Evolutionary conservation across 2,113 vertebrate species (phyloP), one percentile per base, ranked within the genome.

Genomic region (Chloroceryle aenea): DNA sequence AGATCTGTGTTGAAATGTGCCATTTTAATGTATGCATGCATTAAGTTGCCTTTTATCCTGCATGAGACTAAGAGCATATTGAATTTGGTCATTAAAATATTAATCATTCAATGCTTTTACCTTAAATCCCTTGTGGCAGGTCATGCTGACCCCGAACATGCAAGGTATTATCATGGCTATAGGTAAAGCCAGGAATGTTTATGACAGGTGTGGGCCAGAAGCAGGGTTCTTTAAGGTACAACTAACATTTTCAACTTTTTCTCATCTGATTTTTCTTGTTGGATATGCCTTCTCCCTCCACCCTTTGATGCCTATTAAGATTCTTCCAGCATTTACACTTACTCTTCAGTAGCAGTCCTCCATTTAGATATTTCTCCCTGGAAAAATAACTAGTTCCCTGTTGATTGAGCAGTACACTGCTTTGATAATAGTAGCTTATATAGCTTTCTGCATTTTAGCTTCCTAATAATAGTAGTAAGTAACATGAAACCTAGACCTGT

Each of bases 131-230:
- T 98, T 98, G 94, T 98, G 98, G 98, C 99, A 99, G 99, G 98
- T 99, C 80, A 99, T 99, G 99, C 99, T 99, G 99, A 99, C 99
- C 97, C 99, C 99, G 97, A 99, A 98, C 98, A 99, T 99, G 99
- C 99, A 99, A 99, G 99, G 99, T 98, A 98, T 99, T 98, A 99
- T 99, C 98, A 99, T 99, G 99, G 99, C 99, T 97, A 99, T 99
- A 99, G 99, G 98, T 98, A 99, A 99, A 99, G 98, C 99, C 98
- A 98, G 98, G 98, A 99, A 95, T 99, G 98, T 99, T 64, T 99
- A 99, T 99, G 99, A 99, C 98, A 99, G 98, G 98, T 99, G 97
- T 98, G 99, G 99, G 94, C 99, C 99, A 85, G 99, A 99, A 98
- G 99, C 99, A 96, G 99, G 99, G 97, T 99, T 99, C 98, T 99